Percentiles rank a stretch among this genome's conserved stretches.
phyloP scores from a whole-genome alignment of 2,113 vertebrate species.

The Alethe castanea region DNA sequence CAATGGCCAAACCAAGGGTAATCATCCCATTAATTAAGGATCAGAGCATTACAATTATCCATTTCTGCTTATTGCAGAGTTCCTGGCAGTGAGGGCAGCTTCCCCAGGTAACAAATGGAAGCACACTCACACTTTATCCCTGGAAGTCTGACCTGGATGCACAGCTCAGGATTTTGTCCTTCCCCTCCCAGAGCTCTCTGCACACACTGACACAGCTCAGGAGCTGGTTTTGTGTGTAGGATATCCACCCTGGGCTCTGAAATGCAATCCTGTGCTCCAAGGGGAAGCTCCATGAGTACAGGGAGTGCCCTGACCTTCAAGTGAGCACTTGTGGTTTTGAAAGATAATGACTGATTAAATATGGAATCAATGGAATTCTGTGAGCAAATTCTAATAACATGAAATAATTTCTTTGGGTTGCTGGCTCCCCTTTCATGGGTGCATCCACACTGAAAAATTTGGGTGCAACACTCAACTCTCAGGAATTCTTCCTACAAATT shows the following conservation, averaged over 20 bases:
- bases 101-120: neutral
- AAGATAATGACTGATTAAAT: neutral
- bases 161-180: neutral
- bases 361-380: neutral
- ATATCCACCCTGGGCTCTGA: neutral
- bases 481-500: neutral
- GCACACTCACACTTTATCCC: neutral
- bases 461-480: neutral
- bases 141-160: neutral
- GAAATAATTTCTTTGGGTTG: neutral
- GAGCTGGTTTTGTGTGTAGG: neutral
- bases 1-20: too few species aligned
- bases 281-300: neutral
- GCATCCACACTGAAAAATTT: neutral
- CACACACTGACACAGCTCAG: neutral
- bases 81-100: neutral
- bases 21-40: neutral
- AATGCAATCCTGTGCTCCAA: neutral
- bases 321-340: neutral
- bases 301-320: neutral
- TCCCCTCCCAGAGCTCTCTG: neutral
- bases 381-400: neutral
- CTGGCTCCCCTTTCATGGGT: neutral
- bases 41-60: accelerated
- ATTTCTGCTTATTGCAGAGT: neutral